Evolutionary conservation across 2,113 vertebrate species (phyloP).

Genomic region (Meriones unguiculatus): DNA sequence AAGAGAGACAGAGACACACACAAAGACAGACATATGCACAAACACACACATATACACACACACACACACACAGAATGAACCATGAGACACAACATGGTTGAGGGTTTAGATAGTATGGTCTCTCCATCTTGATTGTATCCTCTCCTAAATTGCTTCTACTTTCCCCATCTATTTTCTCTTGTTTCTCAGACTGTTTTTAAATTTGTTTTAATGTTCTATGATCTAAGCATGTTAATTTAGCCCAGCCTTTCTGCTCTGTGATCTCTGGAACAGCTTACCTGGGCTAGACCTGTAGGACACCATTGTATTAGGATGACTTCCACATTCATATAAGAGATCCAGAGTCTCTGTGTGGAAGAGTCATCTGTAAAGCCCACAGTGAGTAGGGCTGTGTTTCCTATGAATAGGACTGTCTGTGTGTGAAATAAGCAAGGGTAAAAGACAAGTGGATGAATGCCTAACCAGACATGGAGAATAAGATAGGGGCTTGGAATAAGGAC

Average conservation of each 20-base stretch:
- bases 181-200: constrained; percentile 12
- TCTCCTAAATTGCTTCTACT: background rate
- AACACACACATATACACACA: background rate
- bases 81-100: rapidly evolving
- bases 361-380: constrained; percentile 11
- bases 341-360: constrained; percentile 21
- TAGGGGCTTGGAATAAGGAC: background rate
- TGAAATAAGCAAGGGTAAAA: constrained; percentile 45
- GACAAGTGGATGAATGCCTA: background rate
- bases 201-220: background rate
- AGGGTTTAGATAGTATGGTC: background rate
- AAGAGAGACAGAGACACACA: background rate
- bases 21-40: background rate
- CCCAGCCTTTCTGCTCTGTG: background rate
- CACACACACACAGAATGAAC: background rate
- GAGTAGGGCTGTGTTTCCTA: background rate
- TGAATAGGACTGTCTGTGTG: constrained; percentile 59
- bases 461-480: constrained; percentile 5
- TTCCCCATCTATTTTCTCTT: background rate
- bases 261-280: background rate
- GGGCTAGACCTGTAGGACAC: background rate
- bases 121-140: background rate
- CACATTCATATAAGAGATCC: rapidly evolving
- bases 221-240: background rate
- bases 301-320: background rate